Base-by-base conservation (phyloP, 2,888 invertebrate genomes). In the Nematopogon swammerdamellus region DNA sequence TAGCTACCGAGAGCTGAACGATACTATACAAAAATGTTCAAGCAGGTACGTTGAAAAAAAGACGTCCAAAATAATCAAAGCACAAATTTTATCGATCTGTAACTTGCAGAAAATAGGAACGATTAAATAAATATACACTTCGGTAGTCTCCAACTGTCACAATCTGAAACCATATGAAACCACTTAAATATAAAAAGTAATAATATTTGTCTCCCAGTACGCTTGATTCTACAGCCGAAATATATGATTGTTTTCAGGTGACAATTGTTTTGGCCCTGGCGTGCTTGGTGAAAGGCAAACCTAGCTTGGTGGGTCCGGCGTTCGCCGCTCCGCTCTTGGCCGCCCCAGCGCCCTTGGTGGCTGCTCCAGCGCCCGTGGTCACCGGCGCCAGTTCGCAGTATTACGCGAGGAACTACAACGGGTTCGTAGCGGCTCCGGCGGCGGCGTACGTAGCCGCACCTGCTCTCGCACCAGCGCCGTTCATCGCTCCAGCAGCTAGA, bases 311-410 rank as follows among this genome's bases (percentile, higher is more conserved):
- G 19, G 59, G n/a, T n/a, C n/a, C n/a, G n/a, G n/a, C n/a, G n/a
- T n/a, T n/a, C n/a, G n/a, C n/a, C 68, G 65, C 72, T 48, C 20
- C 46, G 18, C 48, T 50, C 18, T 49, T 55, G 62, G 68, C 54
- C 6, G 49, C 54, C 3, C 68, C 72, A 1, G 56, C 70, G 0
- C 58, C 61, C 4, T 59, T 63, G 44, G 63, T 58, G 30, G 64
- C 62, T 43, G 67, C 61, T 10, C 65, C 60, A 1, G 81, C 82
- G 1, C 80, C 82, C 6, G 76, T 84, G 55, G 84, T 86, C n/a
- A 86, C 87, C 0, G 83, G 87, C 1, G 79, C 82, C 58, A 85
- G 86, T 66, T 84, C 84, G 11, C 85, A 87, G 64, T 84, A 85
- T 51, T 65, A 86, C 57, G 75, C 85, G 18, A 77, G 85, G 55